These are phyloP conservation scores for Cyprinodon brontotheroides DNA, from an alignment of 2,113 vertebrate genomes.

Conservation along the genomic window DNA sequence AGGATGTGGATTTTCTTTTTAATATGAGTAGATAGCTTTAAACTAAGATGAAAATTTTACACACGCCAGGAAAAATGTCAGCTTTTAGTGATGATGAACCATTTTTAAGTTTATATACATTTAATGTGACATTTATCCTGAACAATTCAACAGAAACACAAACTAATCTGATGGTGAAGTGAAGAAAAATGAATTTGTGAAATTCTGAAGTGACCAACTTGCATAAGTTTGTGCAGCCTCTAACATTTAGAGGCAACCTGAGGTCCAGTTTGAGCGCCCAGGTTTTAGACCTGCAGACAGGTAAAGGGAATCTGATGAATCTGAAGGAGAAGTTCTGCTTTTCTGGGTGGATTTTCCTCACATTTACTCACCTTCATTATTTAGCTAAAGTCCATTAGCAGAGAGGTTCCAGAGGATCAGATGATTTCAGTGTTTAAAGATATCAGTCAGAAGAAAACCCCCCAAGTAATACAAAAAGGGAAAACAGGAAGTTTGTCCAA, in stretches of 20 bases:
- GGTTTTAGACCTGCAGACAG: too few relatives aligned
- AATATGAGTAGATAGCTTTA: too few relatives aligned
- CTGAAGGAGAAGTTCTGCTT: neutral
- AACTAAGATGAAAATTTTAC: neutral
- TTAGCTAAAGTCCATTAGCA: too few relatives aligned
- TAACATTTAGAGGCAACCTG: neutral
- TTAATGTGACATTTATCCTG: neutral
- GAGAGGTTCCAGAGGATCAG: neutral
- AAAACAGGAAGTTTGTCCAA: too few relatives aligned
- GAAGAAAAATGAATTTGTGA: neutral
- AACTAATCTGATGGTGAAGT: neutral
- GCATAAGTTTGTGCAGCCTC: neutral
- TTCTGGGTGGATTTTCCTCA: neutral
- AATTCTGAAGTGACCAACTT: neutral
- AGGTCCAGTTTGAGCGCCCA: neutral
- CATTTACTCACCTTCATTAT: neutral
- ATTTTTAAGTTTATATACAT: neutral
- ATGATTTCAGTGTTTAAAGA: neutral
- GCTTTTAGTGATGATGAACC: neutral
- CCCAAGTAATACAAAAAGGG: too few relatives aligned
- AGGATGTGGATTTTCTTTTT: too few relatives aligned
- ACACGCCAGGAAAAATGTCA: too few relatives aligned
- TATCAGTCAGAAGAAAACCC: neutral
- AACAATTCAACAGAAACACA: neutral
- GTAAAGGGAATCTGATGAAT: neutral